phyloP scores from a whole-genome alignment of 2,888 invertebrate genomes.

The Protodeltote pygarga region DNA sequence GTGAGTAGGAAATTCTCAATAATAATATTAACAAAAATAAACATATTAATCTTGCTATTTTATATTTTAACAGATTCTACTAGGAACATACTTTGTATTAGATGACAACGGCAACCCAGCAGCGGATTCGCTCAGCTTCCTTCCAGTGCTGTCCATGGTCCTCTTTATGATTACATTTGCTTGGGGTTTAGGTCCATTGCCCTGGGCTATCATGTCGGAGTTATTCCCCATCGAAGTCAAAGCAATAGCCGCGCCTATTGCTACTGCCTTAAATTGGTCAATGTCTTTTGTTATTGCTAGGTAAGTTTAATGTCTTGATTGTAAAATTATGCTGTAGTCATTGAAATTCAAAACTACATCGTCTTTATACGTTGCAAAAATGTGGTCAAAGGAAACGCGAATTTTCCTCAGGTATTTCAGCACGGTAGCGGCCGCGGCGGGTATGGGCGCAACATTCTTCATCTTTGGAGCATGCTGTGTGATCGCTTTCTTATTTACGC shows the following conservation, averaged over 20 bases:
- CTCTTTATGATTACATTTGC: slow-evolving; percentile 92
- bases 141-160: slow-evolving; percentile 90
- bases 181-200: slow-evolving; percentile 91
- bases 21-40: too few relatives aligned
- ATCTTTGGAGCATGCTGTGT: slow-evolving; percentile 87
- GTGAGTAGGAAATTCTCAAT: too few relatives aligned
- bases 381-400: too few relatives aligned
- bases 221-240: slow-evolving; percentile 93
- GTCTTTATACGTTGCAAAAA: too few relatives aligned
- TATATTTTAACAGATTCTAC: slow-evolving; percentile 77
- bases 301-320: too few relatives aligned
- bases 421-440: slow-evolving; percentile 85
- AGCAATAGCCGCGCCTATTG: slow-evolving; percentile 90
- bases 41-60: neutral
- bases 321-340: too few relatives aligned
- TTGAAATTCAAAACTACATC: too few relatives aligned
- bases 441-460: slow-evolving; percentile 90
- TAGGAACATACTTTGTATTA: slow-evolving; percentile 89
- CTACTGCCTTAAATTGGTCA: slow-evolving; percentile 92
- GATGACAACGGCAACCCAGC: slow-evolving; percentile 70
- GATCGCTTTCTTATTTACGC: slow-evolving; percentile 89
- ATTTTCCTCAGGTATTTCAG: slow-evolving; percentile 87
- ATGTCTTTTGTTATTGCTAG: slow-evolving; percentile 92
- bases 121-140: slow-evolving; percentile 85
- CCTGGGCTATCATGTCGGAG: slow-evolving; percentile 94